Conservation (phyloP, 2,113 vertebrate species). For the Atlantisia rogersi region DNA sequence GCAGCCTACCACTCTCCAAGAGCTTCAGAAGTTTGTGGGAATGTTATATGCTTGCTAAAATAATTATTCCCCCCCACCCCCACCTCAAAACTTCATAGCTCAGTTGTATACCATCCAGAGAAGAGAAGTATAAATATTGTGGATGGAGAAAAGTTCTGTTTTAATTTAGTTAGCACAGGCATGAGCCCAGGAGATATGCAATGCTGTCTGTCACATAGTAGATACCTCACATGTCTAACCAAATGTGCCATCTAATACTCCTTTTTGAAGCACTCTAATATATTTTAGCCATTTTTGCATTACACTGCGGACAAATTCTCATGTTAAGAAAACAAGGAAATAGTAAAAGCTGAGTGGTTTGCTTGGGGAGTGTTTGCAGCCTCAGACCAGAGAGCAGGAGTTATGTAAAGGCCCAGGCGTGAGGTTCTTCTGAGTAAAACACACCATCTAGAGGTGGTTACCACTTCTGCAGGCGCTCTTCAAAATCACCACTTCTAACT, state of each 20-base stretch:
- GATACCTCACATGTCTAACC: background rate
- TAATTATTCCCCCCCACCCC: background rate
- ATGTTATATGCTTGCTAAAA: background rate
- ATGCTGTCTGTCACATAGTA: background rate
- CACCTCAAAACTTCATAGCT: background rate
- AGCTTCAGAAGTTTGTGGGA: background rate
- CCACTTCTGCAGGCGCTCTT: constrained; percentile 13
- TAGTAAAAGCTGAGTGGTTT: background rate
- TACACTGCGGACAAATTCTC: background rate
- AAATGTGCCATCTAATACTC: background rate
- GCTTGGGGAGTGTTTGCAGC: background rate
- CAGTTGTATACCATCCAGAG: background rate
- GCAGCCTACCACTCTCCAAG: background rate
- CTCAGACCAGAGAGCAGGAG: background rate
- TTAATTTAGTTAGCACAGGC: background rate
- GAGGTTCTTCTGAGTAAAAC: constrained; percentile 13
- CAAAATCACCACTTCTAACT: background rate
- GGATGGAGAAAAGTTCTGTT: background rate
- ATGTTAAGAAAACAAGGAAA: background rate
- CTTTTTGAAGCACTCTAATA: background rate
- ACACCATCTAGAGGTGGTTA: constrained; percentile 72
- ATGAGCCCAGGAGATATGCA: background rate
- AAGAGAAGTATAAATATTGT: background rate
- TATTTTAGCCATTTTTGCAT: background rate
- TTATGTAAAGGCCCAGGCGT: background rate